Evolutionary conservation across 92 coral and sea anemone species (phyloP).

Genomic region (Epizoanthus scotinus): DNA sequence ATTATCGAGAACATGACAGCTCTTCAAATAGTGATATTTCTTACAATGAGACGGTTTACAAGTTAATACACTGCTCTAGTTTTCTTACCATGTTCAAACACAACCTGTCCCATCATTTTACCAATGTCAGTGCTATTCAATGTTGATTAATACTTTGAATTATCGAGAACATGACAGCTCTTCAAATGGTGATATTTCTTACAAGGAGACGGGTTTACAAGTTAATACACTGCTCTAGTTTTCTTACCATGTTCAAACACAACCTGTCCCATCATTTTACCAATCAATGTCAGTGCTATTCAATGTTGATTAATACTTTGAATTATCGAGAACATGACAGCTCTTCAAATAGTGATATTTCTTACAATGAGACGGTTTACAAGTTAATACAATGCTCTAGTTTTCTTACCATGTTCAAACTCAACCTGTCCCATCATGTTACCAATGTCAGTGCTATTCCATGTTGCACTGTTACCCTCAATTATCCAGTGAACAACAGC

Average conservation of each 20-base stretch:
- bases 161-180: constrained; percentile 73
- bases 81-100: constrained; percentile 76
- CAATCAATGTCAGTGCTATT: constrained; percentile 63
- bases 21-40: constrained; percentile 11
- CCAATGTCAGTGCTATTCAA: constrained; percentile 67
- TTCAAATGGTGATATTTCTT: constrained; percentile 80
- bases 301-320: constrained; percentile 53
- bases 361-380: constrained; percentile 38
- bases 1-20: constrained; percentile 79
- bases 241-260: constrained; percentile 76
- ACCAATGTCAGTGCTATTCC: constrained; percentile 63
- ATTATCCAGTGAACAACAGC: constrained; percentile 81
- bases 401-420: constrained; percentile 74
- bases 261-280: constrained; percentile 63
- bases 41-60: constrained; percentile 37
- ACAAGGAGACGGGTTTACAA: constrained; percentile 53
- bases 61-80: constrained; percentile 29
- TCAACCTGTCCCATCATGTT: constrained; percentile 65
- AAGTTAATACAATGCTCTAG: constrained; percentile 29
- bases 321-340: constrained; percentile 74
- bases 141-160: constrained; percentile 54
- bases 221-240: constrained; percentile 23
- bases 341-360: constrained; percentile 36
- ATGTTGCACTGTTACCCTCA: constrained; percentile 51
- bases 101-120: constrained; percentile 62